These are phyloP conservation scores for Anthonomus grandis DNA, from an alignment of 1,140 invertebrate species.

Conservation along the genomic window DNA sequence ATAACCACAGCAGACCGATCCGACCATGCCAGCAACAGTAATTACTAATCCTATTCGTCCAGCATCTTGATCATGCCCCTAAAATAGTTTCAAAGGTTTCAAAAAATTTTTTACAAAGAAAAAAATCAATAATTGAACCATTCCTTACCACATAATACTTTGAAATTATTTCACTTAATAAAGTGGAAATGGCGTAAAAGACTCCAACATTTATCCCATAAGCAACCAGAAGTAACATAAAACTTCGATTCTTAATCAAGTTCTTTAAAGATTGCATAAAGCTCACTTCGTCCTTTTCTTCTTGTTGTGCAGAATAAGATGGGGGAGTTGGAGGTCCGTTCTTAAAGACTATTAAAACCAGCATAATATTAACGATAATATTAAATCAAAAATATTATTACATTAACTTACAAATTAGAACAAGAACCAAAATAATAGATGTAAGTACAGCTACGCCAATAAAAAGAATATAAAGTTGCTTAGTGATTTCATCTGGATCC, in stretches of 20 bases:
- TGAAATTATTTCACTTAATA: constrained; percentile 84
- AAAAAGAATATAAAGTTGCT: constrained; percentile 75
- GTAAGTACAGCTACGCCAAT: constrained; percentile 73
- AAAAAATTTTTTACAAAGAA: no score
- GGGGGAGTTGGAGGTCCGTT: constrained; percentile 75
- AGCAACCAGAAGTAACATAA: constrained; percentile 75
- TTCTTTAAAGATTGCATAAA: constrained; percentile 72
- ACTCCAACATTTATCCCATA: constrained; percentile 92
- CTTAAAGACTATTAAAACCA: constrained; percentile 85
- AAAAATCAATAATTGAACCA: no score
- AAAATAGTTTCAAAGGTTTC: no score
- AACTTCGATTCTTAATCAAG: constrained; percentile 71
- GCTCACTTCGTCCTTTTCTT: constrained; percentile 54
- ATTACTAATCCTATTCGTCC: constrained; percentile 87
- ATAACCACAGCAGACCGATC: constrained; percentile 83
- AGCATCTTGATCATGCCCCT: constrained; percentile 68
- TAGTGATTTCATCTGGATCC: constrained; percentile 58
- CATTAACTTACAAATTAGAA: constrained; percentile 71
- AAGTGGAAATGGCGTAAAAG: constrained; percentile 92
- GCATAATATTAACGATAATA: no score
- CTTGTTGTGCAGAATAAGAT: constrained; percentile 64
- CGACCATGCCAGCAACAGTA: constrained; percentile 84
- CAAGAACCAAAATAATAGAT: constrained; percentile 71
- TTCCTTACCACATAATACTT: constrained; percentile 76
- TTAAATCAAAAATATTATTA: no score